Conservation (phyloP, 1,140 invertebrate species). For the Leptopilina boulardi region DNA sequence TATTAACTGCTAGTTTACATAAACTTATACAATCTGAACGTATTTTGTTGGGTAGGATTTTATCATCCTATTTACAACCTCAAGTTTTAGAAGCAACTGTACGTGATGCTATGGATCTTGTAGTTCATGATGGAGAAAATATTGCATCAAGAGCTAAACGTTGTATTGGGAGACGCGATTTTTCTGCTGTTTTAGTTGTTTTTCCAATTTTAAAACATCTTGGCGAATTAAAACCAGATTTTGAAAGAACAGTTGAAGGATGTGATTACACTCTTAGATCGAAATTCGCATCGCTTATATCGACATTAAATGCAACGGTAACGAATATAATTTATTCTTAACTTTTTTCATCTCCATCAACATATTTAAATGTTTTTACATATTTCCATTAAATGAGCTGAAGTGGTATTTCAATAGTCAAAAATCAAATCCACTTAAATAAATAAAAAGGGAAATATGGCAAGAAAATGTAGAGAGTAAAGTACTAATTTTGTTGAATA, state of each 20-base stretch:
- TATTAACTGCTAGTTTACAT: constrained; percentile 90
- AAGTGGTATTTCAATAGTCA: no score
- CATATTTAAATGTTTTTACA: no score
- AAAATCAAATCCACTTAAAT: no score
- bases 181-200: constrained; percentile 88
- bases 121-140: constrained; percentile 90
- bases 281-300: constrained; percentile 85
- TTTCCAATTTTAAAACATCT: constrained; percentile 92
- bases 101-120: constrained; percentile 88
- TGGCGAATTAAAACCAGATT: constrained; percentile 87
- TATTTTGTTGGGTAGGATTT: constrained; percentile 87
- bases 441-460: no score
- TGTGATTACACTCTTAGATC: constrained; percentile 83
- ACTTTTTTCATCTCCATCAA: no score
- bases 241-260: constrained; percentile 86
- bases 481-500: no score
- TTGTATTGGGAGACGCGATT: constrained; percentile 88
- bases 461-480: no score
- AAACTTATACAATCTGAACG: constrained; percentile 93
- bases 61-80: constrained; percentile 87
- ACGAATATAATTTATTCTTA: constrained; percentile 52
- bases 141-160: constrained; percentile 87
- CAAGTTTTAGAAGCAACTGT: constrained; percentile 91
- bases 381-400: no score
- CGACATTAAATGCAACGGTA: constrained; percentile 86